Evolutionary conservation across 1,140 invertebrate species (phyloP).

Genomic region (Drosophila aff.): DNA sequence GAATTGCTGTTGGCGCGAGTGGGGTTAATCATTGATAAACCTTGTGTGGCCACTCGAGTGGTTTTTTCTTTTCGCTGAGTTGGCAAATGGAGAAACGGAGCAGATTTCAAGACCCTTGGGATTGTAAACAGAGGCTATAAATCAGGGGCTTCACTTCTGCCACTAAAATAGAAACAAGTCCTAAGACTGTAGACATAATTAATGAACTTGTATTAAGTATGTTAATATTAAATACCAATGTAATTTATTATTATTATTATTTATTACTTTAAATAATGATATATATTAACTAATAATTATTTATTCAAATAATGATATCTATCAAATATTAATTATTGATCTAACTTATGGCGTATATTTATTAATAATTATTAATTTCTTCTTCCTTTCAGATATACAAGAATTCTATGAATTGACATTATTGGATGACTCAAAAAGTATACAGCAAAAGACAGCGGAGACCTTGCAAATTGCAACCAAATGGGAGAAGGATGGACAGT

Average conservation of each 20-base stretch:
- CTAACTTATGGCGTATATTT: neutral
- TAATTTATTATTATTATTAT: too few relatives aligned
- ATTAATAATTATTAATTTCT: conserved; percentile 65
- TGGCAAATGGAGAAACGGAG: conserved; percentile 1
- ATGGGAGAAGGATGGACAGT: conserved; percentile 90
- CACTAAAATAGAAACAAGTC: neutral
- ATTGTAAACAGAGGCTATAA: neutral
- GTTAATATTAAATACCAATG: neutral
- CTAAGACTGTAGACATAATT: neutral
- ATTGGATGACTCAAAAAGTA: conserved; percentile 96
- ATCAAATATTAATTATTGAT: too few relatives aligned
- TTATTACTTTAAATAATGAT: too few relatives aligned
- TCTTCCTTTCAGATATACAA: conserved; percentile 94
- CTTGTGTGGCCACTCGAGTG: neutral
- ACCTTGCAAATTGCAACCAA: conserved; percentile 98
- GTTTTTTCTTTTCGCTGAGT: conserved; percentile 16
- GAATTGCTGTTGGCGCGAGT: conserved; percentile 7
- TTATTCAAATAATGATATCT: too few relatives aligned
- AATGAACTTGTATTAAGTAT: too few relatives aligned
- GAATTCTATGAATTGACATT: conserved; percentile 99
- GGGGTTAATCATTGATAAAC: conserved; percentile 15
- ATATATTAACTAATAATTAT: too few relatives aligned
- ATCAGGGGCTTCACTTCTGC: neutral
- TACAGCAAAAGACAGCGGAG: conserved; percentile 97
- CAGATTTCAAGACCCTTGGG: neutral